These are phyloP conservation scores for Oasisia sp. DNA, from an alignment of 2,888 invertebrate species.

Conservation along the genomic window DNA sequence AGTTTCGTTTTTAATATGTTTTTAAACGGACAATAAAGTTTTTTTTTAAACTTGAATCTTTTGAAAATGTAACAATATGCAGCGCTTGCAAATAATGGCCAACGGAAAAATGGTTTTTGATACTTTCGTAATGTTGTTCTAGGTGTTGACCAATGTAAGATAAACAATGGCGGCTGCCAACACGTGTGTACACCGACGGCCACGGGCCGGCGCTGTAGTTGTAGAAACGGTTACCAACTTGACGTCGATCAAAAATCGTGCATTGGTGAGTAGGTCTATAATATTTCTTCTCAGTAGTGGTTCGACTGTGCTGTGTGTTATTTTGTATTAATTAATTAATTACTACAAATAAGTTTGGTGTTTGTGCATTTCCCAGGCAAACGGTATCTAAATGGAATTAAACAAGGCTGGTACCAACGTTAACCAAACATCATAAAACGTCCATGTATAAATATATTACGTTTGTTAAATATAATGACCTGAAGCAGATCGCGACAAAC, in stretches of 20 bases:
- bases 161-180: constrained; percentile 48
- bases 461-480: too few relatives aligned
- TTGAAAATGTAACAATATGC: neutral
- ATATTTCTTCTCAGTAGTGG: neutral
- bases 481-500: too few relatives aligned
- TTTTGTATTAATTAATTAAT: too few relatives aligned
- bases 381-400: too few relatives aligned
- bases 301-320: neutral
- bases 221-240: constrained; percentile 35
- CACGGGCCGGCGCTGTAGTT: constrained; percentile 35
- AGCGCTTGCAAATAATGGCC: neutral
- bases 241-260: constrained; percentile 13
- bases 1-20: too few relatives aligned
- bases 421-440: too few relatives aligned
- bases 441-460: too few relatives aligned
- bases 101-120: neutral
- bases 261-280: neutral
- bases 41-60: too few relatives aligned
- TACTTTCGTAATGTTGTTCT: neutral
- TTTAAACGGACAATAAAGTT: too few relatives aligned
- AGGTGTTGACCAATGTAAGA: constrained; percentile 18
- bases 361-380: too few relatives aligned
- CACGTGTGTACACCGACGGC: constrained; percentile 40
- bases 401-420: too few relatives aligned
- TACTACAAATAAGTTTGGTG: too few relatives aligned